Percentiles rank a stretch among this genome's conserved stretches.
These are phyloP conservation scores for Plutomurus gul DNA, from an alignment of 1,140 invertebrate genomes.

Conservation along the genomic window DNA sequence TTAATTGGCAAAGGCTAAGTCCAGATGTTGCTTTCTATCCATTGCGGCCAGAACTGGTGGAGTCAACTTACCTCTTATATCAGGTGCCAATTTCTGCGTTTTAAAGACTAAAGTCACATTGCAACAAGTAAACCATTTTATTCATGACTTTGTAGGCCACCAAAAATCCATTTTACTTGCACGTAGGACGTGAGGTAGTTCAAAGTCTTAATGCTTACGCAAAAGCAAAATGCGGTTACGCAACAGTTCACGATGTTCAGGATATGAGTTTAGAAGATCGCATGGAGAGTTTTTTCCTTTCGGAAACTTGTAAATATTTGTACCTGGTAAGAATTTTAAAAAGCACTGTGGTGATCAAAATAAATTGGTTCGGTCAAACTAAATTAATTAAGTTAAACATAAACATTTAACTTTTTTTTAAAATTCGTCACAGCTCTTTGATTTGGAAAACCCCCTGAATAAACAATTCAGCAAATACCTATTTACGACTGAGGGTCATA, in stretches of 20 bases:
- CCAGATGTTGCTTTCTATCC: conserved; percentile 73
- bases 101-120: too few species aligned
- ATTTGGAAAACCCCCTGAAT: conserved; percentile 69
- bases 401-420: background rate
- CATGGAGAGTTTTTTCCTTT: conserved; percentile 75
- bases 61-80: conserved; percentile 73
- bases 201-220: conserved; percentile 66
- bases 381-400: too few species aligned
- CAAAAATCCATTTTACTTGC: conserved; percentile 73
- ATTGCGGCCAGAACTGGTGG: conserved; percentile 69
- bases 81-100: too few species aligned
- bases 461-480: conserved; percentile 63
- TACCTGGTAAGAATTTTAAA: conserved; percentile 63
- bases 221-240: conserved; percentile 70
- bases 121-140: too few species aligned
- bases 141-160: conserved; percentile 69
- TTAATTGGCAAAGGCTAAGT: conserved; percentile 68
- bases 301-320: conserved; percentile 74
- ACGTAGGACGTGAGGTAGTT: conserved; percentile 70
- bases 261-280: conserved; percentile 70
- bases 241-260: conserved; percentile 72
- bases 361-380: too few species aligned
- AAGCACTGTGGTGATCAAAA: background rate
- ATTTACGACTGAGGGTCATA: conserved; percentile 73
- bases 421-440: conserved; percentile 66